Percentiles rank a stretch among this genome's conserved stretches.
These are phyloP conservation scores for Mimumesa dahlbomi DNA, from an alignment of 2,888 invertebrate species.

Conservation along the genomic window DNA sequence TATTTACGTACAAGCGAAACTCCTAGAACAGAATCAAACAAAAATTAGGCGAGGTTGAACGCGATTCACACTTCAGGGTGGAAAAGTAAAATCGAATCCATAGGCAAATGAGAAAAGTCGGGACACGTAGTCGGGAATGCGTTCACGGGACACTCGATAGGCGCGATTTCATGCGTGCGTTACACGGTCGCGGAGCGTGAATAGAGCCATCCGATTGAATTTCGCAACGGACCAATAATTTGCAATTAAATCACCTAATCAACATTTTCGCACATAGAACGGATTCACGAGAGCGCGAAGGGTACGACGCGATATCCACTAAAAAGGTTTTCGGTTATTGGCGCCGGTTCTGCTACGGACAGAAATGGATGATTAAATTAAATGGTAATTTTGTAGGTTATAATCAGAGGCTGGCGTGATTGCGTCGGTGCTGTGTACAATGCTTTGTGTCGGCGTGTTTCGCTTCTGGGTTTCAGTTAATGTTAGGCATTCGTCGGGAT, in stretches of 20 bases:
- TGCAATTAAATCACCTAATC: conserved; percentile 53
- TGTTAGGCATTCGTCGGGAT: background rate
- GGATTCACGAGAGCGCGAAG: background rate
- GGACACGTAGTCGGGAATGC: background rate
- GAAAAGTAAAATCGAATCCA: background rate
- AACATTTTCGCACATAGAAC: conserved; percentile 40
- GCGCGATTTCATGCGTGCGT: conserved; percentile 30
- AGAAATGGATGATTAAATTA: conserved; percentile 31
- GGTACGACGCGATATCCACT: conserved; percentile 19
- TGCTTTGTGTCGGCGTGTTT: background rate
- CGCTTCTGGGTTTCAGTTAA: background rate
- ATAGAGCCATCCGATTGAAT: conserved; percentile 49
- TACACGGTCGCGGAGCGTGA: conserved; percentile 35
- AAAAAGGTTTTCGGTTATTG: conserved; percentile 29
- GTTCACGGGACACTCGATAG: conserved; percentile 9
- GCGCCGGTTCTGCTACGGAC: background rate
- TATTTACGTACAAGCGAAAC: too few species aligned
- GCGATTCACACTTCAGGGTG: background rate
- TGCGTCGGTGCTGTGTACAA: conserved; percentile 2
- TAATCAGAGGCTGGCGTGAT: conserved; percentile 9
- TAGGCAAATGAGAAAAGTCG: background rate
- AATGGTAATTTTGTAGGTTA: conserved; percentile 16
- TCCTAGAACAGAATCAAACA: too few species aligned
- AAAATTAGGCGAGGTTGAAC: too few species aligned
- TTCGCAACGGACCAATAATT: conserved; percentile 53